Evolutionary conservation across 1,140 invertebrate genomes (phyloP), one percentile per base, ranked within the genome.

Genomic region (Drosophila suzukii): DNA sequence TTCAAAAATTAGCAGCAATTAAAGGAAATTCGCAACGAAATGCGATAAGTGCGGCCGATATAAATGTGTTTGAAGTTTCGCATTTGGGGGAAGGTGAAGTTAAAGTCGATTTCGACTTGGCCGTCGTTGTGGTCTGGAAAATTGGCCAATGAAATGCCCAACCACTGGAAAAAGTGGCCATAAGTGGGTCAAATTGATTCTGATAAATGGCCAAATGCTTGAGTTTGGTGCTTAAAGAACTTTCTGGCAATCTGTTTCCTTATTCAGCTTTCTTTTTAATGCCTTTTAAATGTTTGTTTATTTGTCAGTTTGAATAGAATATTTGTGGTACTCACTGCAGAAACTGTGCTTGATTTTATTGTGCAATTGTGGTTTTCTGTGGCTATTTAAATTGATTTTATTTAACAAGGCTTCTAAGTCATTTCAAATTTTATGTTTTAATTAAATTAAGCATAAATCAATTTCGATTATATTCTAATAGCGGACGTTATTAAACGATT

Each of bases 1-100:
- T 15, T 39, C 32, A 63, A 51, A 68, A 86, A 82, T 88, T 88
- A 80, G 67, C 79, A 56, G 80, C 84, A 88, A 88, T 88, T 88
- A 89, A 89, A 75, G 80, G 49, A 84, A 86, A 88, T 62, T 86
- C 55, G 61, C 78, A 73, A 74, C 36, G 41, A 65, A 62, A 56
- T 66, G 82, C 56, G 81, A 83, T 72, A 83, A 83, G 46, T 43
- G 51, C 46, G 49, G 44, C 49, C 60, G 76, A 88, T 88, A 88
- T 83, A 78, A 72, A 71, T 39, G 32, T 56, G 60, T 86, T 81
- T 86, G 82, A 85, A 83, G 76, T 70, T 71, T 78, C 49, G 24
- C 49, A 39, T 56, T 58, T 43, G 53, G 17, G n/a, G 32, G 49
- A 75, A 76, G 54, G 61, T 56, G 72, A 75, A 67, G 38, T 39